Conservation (phyloP, 2,888 invertebrate species). For the Phlogophora meticulosa region DNA sequence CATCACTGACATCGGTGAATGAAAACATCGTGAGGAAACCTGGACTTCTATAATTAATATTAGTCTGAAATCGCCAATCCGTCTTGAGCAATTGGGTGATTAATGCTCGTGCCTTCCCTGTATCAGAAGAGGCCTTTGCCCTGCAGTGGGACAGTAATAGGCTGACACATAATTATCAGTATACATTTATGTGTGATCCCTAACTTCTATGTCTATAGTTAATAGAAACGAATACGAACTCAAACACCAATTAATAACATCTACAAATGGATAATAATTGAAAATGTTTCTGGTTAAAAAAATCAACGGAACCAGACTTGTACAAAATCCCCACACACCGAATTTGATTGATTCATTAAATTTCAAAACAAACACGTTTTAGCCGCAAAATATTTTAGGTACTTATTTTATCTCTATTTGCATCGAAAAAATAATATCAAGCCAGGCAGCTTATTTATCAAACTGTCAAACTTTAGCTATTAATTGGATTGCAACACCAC, state of each 20-base stretch:
- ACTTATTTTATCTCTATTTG: constrained; percentile 27
- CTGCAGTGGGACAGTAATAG: too few relatives aligned
- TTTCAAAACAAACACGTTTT: constrained; percentile 16
- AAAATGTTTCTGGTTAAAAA: constrained; percentile 14
- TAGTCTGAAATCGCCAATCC: too few relatives aligned
- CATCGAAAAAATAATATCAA: constrained; percentile 25
- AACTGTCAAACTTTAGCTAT: constrained; percentile 59
- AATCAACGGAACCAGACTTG: constrained; percentile 2
- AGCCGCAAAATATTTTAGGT: constrained; percentile 17
- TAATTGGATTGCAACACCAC: constrained; percentile 51
- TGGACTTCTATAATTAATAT: too few relatives aligned
- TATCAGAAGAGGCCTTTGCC: too few relatives aligned
- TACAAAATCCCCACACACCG: constrained; percentile 10
- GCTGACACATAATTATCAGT: too few relatives aligned
- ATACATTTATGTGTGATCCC: not conserved
- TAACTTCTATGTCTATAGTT: not conserved
- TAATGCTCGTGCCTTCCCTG: too few relatives aligned
- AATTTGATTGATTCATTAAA: constrained; percentile 21
- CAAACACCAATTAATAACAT: constrained; percentile 14
- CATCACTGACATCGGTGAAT: too few relatives aligned
- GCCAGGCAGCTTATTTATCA: constrained; percentile 51
- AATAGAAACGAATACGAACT: too few relatives aligned
- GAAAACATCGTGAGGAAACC: too few relatives aligned
- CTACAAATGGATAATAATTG: constrained; percentile 9
- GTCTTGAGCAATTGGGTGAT: too few relatives aligned